phyloP scores from a whole-genome alignment of 1,140 invertebrate genomes.

The Leptinotarsa undecemlineata region DNA sequence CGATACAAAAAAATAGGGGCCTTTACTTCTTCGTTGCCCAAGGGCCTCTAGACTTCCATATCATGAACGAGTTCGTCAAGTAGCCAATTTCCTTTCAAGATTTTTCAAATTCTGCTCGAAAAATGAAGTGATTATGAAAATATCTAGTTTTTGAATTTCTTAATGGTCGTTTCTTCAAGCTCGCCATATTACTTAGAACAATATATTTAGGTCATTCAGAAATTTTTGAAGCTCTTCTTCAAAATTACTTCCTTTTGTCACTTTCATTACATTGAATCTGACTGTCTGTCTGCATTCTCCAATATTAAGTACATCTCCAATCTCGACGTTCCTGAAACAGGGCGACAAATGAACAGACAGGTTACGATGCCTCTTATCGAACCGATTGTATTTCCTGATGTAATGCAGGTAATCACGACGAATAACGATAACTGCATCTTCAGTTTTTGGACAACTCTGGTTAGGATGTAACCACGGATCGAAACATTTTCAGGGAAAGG shows the following conservation, averaged over 20 bases:
- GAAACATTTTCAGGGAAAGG: slow-evolving; percentile 98
- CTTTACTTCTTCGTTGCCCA: no score
- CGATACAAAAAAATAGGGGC: no score
- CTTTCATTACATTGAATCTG: slow-evolving; percentile 98
- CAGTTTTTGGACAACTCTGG: slow-evolving; percentile 94
- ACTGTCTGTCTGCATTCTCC: slow-evolving; percentile 99
- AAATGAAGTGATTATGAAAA: no score
- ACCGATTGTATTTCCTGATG: slow-evolving; percentile 97
- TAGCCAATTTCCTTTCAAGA: no score
- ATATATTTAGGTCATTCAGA: slow-evolving; percentile 60
- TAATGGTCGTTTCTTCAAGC: no score
- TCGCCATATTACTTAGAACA: slow-evolving; percentile 5
- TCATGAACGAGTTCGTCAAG: no score
- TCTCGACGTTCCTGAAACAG: slow-evolving; percentile 97
- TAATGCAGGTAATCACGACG: slow-evolving; percentile 98
- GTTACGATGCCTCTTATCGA: slow-evolving; percentile 98
- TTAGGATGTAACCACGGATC: slow-evolving; percentile 96
- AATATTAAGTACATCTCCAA: slow-evolving; percentile 96
- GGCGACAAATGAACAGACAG: slow-evolving; percentile 99
- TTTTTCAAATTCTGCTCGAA: no score
- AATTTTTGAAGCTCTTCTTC: slow-evolving; percentile 96
- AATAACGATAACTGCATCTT: slow-evolving; percentile 99
- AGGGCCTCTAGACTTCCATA: no score
- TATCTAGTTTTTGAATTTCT: no score
- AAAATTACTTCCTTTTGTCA: slow-evolving; percentile 90